Evolutionary conservation across 2,888 invertebrate species (phyloP).

Genomic region (Pycnomerus fuliginosus): DNA sequence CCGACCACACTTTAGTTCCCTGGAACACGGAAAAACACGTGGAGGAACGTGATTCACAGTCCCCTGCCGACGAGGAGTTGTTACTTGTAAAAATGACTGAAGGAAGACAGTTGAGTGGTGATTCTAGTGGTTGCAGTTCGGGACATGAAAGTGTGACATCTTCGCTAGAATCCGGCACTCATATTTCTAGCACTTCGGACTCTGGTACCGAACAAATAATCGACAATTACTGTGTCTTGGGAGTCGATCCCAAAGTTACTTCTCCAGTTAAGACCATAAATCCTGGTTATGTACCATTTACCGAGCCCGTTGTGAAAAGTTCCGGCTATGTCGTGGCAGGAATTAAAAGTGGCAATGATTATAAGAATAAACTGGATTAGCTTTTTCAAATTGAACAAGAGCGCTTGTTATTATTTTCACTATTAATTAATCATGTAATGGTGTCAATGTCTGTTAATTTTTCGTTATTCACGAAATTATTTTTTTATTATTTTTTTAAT

Average conservation of each 20-base stretch:
- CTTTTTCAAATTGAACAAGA: constrained; percentile 5
- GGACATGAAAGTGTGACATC: constrained; percentile 60
- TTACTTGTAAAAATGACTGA: constrained; percentile 39
- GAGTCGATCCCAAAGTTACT: constrained; percentile 30
- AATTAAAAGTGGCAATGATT: constrained; percentile 26
- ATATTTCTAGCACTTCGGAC: constrained; percentile 54
- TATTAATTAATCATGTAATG: constrained; percentile 13
- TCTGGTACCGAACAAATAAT: constrained; percentile 52
- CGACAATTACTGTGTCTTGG: constrained; percentile 43
- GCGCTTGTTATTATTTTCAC: constrained; percentile 8
- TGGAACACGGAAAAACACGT: constrained; percentile 43
- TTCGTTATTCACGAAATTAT: constrained; percentile 6
- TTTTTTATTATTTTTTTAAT: constrained; percentile 6
- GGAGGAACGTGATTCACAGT: constrained; percentile 33
- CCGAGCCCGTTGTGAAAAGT: constrained; percentile 14
- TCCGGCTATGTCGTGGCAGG: constrained; percentile 44
- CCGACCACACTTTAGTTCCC: constrained; percentile 27
- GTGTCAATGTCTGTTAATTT: constrained; percentile 14
- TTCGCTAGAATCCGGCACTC: constrained; percentile 56
- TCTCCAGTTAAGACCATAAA: constrained; percentile 32
- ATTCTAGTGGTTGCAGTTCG: constrained; percentile 60
- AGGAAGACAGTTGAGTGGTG: constrained; percentile 43
- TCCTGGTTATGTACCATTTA: constrained; percentile 32
- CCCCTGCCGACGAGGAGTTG: constrained; percentile 44
- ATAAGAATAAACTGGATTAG: constrained; percentile 20